Percentiles rank a stretch among this genome's conserved stretches.
Evolutionary conservation across 2,797 vertebrate species (phyloP).

Genomic region (Podarcis siculus): DNA sequence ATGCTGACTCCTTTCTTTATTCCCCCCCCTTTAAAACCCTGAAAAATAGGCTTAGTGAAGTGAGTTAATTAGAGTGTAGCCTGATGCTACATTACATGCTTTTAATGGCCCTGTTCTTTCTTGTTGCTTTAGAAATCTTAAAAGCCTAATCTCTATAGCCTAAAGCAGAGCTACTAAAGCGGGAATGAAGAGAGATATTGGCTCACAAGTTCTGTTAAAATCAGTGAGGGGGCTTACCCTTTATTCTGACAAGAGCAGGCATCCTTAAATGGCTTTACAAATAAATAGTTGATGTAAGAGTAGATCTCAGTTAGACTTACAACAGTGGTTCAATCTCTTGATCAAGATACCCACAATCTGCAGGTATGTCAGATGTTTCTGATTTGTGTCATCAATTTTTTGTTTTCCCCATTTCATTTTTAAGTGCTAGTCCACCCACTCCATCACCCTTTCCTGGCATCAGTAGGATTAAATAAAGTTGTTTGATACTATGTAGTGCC

Average conservation of each 20-base stretch:
- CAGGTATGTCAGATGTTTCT: slow-evolving; percentile 70
- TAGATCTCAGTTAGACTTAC: slow-evolving; percentile 24
- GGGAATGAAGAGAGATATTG: slow-evolving; percentile 45
- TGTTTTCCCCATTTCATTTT: slow-evolving; percentile 17
- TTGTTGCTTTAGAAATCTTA: slow-evolving; percentile 66
- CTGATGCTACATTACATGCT: slow-evolving; percentile 53
- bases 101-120: slow-evolving; percentile 55
- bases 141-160: slow-evolving; percentile 75
- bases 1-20: slow-evolving; percentile 34
- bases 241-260: slow-evolving; percentile 41
- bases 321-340: slow-evolving; percentile 28
- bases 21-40: slow-evolving; percentile 9
- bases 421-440: background rate
- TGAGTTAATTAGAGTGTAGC: slow-evolving; percentile 46
- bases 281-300: slow-evolving; percentile 48
- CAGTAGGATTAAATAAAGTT: background rate
- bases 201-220: slow-evolving; percentile 43
- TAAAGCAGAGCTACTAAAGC: slow-evolving; percentile 55
- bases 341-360: slow-evolving; percentile 42
- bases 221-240: slow-evolving; percentile 21
- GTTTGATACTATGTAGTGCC: background rate
- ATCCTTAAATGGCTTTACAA: slow-evolving; percentile 56
- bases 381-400: slow-evolving; percentile 23
- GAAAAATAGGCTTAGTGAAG: slow-evolving; percentile 69
- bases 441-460: background rate